These are phyloP conservation scores for Calameuta pallipes DNA, from an alignment of 2,888 invertebrate genomes.

Conservation along the genomic window DNA sequence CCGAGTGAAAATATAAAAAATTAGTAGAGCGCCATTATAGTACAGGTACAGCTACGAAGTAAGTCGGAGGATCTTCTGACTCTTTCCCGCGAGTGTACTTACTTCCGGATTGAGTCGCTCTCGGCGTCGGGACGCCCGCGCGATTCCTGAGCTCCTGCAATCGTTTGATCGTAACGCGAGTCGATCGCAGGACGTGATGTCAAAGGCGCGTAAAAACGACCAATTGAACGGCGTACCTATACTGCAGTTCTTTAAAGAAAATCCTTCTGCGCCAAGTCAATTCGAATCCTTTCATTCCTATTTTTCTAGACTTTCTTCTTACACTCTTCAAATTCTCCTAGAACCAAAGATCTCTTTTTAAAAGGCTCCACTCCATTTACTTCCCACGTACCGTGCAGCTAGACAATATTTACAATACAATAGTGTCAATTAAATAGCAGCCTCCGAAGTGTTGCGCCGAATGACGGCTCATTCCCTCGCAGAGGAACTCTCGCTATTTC, in stretches of 20 bases:
- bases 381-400: too few species aligned
- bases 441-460: neutral
- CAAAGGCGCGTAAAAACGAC: neutral
- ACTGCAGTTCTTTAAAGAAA: neutral
- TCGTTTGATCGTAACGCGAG: neutral
- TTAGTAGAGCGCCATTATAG: too few species aligned
- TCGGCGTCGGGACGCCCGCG: too few species aligned
- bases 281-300: neutral
- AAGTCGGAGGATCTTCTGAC: too few species aligned
- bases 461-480: neutral
- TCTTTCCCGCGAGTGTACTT: too few species aligned
- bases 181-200: neutral
- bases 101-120: too few species aligned
- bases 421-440: neutral
- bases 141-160: neutral
- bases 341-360: neutral
- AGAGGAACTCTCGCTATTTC: neutral
- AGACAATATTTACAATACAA: too few species aligned
- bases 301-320: neutral
- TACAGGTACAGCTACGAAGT: too few species aligned
- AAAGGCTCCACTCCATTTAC: too few species aligned
- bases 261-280: neutral
- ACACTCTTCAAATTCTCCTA: neutral
- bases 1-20: too few species aligned
- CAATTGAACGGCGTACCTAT: neutral